Evolutionary conservation across 2,113 vertebrate species (phyloP), one percentile per base, ranked within the genome.

Genomic region (Sander lucioperca): DNA sequence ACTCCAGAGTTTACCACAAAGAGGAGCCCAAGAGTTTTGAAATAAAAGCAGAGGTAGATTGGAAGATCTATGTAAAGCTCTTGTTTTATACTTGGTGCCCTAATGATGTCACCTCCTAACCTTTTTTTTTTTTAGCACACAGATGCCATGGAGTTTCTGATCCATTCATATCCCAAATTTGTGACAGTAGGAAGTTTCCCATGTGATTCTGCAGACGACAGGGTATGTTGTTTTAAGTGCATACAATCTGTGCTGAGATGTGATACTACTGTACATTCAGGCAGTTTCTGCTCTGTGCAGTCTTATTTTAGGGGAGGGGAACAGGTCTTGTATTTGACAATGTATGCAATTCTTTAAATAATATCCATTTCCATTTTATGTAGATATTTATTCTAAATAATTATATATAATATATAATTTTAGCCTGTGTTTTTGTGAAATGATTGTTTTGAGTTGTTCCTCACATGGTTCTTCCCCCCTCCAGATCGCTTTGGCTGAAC

Each of bases 1-100:
- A 99, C 91, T 97, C 97, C 36, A 96, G 98, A 87, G 96, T 97
- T 58, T 99, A 99, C 92, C 98, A 99, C 92, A 96, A 97, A 92
- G 97, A 97, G 86, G 97, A 97, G 75, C 95, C 92, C 83, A 98
- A 97, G 93, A 97, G 92, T 88, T 93, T 98, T 63, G 97, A 98
- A 94, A 94, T 99, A 61, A 93, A 96, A 74, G 82, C 95, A 0
- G 97, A 98, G 94, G 96, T 96, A 92, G 58, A 47, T 23, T 6
- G 5, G 25, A 18, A 16, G 15, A 58, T 62, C 1, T 27, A 5
- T 23, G 12, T 18, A 51, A 11, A 61, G 16, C 39, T 39, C 8
- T 58, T 23, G 11, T 7, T 25, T n/a, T 54, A 23, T 12, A 8
- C 25, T 4, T 2, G 0, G 11, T 45, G 10, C 63, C 13, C 3